phyloP scores from a whole-genome alignment of 2,797 vertebrate species.

The Danionella dracula region DNA sequence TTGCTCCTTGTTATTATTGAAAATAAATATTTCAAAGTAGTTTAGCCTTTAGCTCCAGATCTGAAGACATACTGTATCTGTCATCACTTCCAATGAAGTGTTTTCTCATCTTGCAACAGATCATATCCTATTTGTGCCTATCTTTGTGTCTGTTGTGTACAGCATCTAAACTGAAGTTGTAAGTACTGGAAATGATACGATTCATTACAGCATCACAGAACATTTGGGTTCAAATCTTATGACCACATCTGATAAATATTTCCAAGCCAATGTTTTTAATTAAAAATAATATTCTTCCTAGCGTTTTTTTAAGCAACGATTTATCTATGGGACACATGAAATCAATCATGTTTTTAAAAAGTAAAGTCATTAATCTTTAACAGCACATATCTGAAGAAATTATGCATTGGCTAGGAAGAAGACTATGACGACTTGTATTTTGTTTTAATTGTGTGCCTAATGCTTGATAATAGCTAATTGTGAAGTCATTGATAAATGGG shows the following conservation, averaged over 20 bases:
- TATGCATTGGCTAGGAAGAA: too few relatives aligned
- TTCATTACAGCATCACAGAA: background rate
- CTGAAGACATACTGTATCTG: slow-evolving; percentile 3
- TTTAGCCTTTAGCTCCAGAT: slow-evolving; percentile 17
- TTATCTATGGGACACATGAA: background rate
- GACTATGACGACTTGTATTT: too few relatives aligned
- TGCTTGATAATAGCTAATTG: background rate
- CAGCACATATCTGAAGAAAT: too few relatives aligned
- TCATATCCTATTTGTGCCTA: background rate
- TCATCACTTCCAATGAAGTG: background rate
- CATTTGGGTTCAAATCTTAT: slow-evolving; percentile 19
- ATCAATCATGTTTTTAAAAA: background rate
- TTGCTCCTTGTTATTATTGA: background rate
- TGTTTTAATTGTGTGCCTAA: background rate
- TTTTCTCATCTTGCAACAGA: background rate
- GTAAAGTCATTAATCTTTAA: too few relatives aligned
- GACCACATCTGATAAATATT: slow-evolving; percentile 39
- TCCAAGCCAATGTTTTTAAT: slow-evolving; percentile 35
- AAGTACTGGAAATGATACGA: slow-evolving; percentile 6
- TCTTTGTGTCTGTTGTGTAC: background rate
- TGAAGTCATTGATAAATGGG: background rate
- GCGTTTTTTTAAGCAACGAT: background rate
- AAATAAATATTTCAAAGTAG: background rate
- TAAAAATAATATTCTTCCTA: background rate
- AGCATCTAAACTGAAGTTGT: background rate